Conservation (phyloP, 2,888 invertebrate genomes). For the Drosophila neonasuta region DNA sequence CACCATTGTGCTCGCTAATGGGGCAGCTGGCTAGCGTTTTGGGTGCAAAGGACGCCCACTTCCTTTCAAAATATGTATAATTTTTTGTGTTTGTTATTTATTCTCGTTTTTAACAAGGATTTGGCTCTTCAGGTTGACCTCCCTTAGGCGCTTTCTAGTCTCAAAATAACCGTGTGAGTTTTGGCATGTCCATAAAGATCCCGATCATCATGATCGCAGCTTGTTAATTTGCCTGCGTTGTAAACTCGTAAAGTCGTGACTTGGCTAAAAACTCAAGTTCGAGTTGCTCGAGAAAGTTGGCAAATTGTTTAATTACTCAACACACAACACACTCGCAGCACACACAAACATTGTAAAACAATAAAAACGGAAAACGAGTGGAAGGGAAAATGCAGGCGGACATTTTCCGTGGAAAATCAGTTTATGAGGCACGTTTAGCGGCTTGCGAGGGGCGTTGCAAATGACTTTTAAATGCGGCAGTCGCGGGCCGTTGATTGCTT, state of each 20-base stretch:
- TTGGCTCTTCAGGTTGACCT: constrained; percentile 35
- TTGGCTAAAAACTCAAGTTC: constrained; percentile 45
- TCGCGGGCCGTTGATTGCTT: constrained; percentile 56
- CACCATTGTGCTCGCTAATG: constrained; percentile 49
- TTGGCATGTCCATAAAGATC: constrained; percentile 52
- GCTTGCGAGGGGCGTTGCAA: constrained; percentile 69
- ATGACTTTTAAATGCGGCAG: constrained; percentile 72
- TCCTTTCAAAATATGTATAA: constrained; percentile 54
- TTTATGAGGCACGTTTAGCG: constrained; percentile 65
- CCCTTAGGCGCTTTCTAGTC: constrained; percentile 26
- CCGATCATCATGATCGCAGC: constrained; percentile 35
- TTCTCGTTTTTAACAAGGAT: constrained; percentile 25
- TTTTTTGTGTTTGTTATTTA: constrained; percentile 14
- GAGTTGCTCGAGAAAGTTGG: constrained; percentile 56
- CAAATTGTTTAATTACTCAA: constrained; percentile 64
- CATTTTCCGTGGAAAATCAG: constrained; percentile 44
- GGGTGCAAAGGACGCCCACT: constrained; percentile 68
- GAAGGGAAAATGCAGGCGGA: constrained; percentile 2
- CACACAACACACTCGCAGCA: constrained; percentile 12
- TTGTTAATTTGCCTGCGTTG: constrained; percentile 54
- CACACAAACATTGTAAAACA: constrained; percentile 66
- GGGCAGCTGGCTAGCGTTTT: constrained; percentile 60
- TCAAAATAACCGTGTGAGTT: constrained; percentile 48
- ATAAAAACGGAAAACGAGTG: constrained; percentile 50
- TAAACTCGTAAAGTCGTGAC: constrained; percentile 57